Evolutionary conservation across 2,113 vertebrate genomes (phyloP).

Genomic region (Gymnarchus niloticus): DNA sequence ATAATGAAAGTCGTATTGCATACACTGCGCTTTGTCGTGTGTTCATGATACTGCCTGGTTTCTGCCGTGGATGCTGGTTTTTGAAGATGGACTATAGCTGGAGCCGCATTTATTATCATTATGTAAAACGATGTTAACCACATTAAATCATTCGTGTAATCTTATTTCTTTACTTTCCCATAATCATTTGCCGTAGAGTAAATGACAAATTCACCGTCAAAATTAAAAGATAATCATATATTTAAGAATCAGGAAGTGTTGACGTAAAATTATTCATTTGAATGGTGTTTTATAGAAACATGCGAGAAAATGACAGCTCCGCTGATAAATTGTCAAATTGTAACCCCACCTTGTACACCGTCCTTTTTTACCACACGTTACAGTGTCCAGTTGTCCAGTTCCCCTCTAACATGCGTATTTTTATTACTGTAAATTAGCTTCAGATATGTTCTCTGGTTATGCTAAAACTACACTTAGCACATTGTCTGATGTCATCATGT

Average conservation of each 20-base stretch:
- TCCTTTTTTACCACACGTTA: not conserved
- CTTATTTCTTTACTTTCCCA: not conserved
- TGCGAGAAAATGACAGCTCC: not conserved
- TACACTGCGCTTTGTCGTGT: not conserved
- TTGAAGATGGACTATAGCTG: not conserved
- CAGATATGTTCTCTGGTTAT: not conserved
- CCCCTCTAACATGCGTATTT: not conserved
- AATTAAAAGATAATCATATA: not conserved
- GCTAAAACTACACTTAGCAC: conserved; percentile 34
- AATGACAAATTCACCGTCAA: not conserved
- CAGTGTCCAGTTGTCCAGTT: not conserved
- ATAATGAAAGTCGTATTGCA: not conserved
- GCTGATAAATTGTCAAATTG: not conserved
- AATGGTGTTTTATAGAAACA: not conserved
- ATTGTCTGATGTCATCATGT: conserved; percentile 37
- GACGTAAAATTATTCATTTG: not conserved
- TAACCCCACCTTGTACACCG: not conserved
- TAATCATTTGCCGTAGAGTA: not conserved
- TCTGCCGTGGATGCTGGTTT: not conserved
- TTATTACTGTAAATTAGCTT: conserved; percentile 17
- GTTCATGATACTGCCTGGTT: not conserved
- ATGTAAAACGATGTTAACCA: not conserved
- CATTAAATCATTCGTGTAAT: not conserved
- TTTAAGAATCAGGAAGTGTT: not conserved
- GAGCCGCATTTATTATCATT: not conserved